A percentile compares a stretch with the other conserved stretches of the same genome.
These are phyloP conservation scores for Bufo gargarizans DNA, from an alignment of 2,113 vertebrate genomes.

Conservation along the genomic window DNA sequence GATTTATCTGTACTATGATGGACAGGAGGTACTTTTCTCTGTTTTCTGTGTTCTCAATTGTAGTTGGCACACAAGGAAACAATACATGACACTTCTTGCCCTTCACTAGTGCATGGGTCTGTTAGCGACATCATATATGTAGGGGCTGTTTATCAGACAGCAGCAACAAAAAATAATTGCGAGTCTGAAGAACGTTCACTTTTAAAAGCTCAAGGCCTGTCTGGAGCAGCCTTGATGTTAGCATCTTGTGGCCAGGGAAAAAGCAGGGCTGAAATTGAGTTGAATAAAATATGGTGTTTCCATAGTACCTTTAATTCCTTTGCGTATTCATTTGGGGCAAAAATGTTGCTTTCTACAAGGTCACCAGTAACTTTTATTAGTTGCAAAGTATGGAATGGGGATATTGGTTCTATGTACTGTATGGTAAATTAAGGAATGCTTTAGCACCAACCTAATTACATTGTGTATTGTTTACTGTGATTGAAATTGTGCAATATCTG, in stretches of 20 bases:
- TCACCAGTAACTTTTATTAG: not conserved
- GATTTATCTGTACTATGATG: too few species aligned
- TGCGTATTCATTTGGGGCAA: not conserved
- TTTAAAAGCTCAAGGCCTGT: not conserved
- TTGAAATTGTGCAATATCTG: not conserved
- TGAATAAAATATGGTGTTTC: not conserved
- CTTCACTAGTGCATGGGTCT: not conserved
- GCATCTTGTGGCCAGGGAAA: not conserved
- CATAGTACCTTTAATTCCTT: not conserved
- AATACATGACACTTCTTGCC: not conserved
- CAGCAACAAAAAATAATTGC: not conserved
- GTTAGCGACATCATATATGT: not conserved
- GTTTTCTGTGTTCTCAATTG: not conserved
- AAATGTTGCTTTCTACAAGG: not conserved
- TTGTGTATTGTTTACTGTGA: not conserved
- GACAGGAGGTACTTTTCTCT: not conserved
- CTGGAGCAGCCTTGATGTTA: conserved; percentile 16
- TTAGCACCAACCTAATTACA: not conserved
- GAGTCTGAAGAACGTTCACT: not conserved
- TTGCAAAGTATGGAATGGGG: not conserved
- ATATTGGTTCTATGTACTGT: not conserved
- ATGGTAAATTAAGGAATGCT: not conserved
- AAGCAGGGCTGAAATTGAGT: not conserved
- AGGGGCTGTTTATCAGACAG: not conserved
- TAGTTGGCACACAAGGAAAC: not conserved